Evolutionary conservation across 2,113 vertebrate genomes (phyloP), one percentile per base, ranked within the genome.

Genomic region (Synchiropus splendidus): DNA sequence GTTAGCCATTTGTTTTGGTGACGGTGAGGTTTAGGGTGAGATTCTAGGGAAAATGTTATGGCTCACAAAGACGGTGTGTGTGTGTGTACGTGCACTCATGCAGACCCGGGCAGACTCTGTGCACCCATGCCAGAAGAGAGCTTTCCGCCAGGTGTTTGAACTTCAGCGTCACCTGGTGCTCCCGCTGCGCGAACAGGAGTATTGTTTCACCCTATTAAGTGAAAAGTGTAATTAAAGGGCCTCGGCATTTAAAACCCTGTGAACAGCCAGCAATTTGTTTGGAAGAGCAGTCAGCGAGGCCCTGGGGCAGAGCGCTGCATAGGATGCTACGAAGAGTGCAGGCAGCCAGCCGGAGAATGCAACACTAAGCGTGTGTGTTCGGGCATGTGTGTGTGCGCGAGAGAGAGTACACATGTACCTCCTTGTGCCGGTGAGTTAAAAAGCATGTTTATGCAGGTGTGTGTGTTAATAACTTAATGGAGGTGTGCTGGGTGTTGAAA

Each of bases 191-290:
- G 75, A 80, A 78, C 62, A 70, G 16, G 31, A 58, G 53, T 80
- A 79, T 80, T 80, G 78, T 77, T 82, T 81, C 68, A 78, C 70
- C 73, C 68, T 76, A 80, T 80, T 81, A 83, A 82, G 78, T 81
- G 79, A 85, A 82, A 73, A 77, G 79, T 67, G 68, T 83, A 81
- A 86, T 86, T 82, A 83, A 74, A 83, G 75, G 70, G 63, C 58
- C 55, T 62, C 47, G n/a, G 56, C 61, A 64, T 82, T 74, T 79
- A 74, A 83, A 82, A 71, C 21, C 38, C 72, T 67, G 75, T 67
- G 70, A 80, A 84, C 74, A 77, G 72, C 60, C 54, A 81, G 67
- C 81, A 83, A 85, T 86, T 87, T 85, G 80, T 83, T 83, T 74
- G 62, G 68, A 78, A 55, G 74, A 77, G 61, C 73, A 78, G 73